Evolutionary conservation across 2,888 invertebrate genomes (phyloP).

Genomic region (Pteria penguin): DNA sequence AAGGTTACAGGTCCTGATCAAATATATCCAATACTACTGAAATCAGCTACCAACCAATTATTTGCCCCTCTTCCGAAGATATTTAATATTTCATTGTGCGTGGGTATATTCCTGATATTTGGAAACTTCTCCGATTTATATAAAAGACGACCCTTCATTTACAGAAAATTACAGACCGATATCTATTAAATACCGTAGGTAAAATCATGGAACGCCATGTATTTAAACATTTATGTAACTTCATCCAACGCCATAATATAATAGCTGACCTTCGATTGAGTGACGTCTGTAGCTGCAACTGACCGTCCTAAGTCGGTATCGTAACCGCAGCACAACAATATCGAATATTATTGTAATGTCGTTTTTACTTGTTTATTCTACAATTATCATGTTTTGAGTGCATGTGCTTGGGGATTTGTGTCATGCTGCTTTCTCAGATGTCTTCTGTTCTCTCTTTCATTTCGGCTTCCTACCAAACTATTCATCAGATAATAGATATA

Average conservation of each 20-base stretch:
- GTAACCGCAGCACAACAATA: too few species aligned
- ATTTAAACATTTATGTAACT: too few species aligned
- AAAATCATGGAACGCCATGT: slow-evolving; percentile 44
- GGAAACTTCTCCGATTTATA: slow-evolving; percentile 9
- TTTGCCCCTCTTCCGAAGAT: background rate
- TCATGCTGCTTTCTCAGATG: too few species aligned
- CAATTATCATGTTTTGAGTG: too few species aligned
- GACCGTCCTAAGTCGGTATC: too few species aligned
- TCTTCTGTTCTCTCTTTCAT: too few species aligned
- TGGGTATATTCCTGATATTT: background rate
- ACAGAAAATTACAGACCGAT: slow-evolving; percentile 29
- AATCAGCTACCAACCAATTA: background rate
- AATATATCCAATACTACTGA: background rate
- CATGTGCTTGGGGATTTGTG: too few species aligned
- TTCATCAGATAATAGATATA: too few species aligned
- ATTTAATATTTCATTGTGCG: background rate
- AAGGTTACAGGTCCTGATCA: background rate
- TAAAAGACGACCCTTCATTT: slow-evolving; percentile 16
- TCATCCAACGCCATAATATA: slow-evolving; percentile 18
- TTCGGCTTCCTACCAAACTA: too few species aligned
- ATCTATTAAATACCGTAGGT: slow-evolving; percentile 21
- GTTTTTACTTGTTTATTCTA: too few species aligned
- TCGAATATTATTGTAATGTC: too few species aligned
- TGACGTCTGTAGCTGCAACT: slow-evolving; percentile 27
- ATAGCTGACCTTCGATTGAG: slow-evolving; percentile 30